These are phyloP conservation scores for Accipiter virgatus DNA, from an alignment of 2,113 vertebrate genomes.

Conservation along the genomic window DNA sequence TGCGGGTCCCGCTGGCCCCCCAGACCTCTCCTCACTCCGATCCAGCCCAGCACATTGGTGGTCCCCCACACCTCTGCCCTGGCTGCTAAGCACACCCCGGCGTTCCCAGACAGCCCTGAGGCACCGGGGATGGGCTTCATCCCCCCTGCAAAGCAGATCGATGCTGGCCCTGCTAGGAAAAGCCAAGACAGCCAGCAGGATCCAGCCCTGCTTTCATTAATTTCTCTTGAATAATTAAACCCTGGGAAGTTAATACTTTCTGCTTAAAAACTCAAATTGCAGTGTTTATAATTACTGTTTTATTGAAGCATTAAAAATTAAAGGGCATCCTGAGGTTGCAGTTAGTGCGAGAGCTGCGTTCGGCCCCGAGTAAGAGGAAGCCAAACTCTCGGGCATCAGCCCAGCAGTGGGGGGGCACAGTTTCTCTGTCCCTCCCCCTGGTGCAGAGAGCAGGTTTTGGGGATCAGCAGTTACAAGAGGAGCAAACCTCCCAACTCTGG, in stretches of 20 bases:
- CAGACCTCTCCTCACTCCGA: neutral
- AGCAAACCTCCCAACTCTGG: fast-evolving
- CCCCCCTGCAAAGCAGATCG: neutral
- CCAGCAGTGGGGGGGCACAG: too few species aligned
- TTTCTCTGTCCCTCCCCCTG: too few species aligned
- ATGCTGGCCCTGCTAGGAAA: neutral
- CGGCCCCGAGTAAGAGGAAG: neutral
- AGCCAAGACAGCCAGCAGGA: neutral
- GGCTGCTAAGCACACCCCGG: neutral
- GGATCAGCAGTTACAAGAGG: neutral
- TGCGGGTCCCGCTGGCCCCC: fast-evolving
- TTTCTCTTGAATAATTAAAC: conserved; percentile 77
- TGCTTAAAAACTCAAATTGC: conserved; percentile 40
- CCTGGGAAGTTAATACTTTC: conserved; percentile 67
- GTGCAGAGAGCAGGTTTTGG: neutral
- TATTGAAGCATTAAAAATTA: conserved; percentile 45
- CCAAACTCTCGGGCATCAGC: neutral
- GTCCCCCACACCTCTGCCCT: neutral
- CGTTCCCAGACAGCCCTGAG: neutral
- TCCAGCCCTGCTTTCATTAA: conserved; percentile 35
- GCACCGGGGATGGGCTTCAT: neutral
- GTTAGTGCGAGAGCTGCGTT: neutral
- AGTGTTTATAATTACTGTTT: conserved; percentile 61
- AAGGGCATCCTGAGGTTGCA: neutral
- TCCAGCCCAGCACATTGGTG: neutral